Conservation (phyloP, 2,888 invertebrate species). For the Drymonia ruficornis region DNA sequence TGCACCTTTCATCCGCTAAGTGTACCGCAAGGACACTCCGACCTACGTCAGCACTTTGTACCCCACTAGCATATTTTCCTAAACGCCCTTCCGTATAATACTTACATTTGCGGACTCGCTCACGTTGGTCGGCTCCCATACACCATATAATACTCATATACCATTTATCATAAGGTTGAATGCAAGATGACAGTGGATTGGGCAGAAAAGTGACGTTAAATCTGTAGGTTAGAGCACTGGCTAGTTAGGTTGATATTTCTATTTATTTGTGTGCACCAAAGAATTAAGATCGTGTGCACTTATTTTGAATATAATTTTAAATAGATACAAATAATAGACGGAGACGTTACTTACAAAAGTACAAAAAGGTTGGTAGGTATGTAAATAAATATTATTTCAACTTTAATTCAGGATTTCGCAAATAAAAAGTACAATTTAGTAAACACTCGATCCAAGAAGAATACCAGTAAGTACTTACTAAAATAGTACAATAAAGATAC, state of each 20-base stretch:
- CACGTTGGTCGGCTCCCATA: slow-evolving; percentile 40
- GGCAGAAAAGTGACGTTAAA: not conserved
- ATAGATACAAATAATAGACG: no score
- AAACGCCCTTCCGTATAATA: slow-evolving; percentile 46
- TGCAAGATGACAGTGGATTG: slow-evolving; percentile 18
- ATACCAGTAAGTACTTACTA: no score
- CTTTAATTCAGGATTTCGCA: no score
- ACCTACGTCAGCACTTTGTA: slow-evolving; percentile 23
- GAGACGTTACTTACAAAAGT: no score
- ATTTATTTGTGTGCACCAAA: no score
- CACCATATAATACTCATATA: slow-evolving; percentile 17
- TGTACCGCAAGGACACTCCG: slow-evolving; percentile 11
- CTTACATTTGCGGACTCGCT: slow-evolving; percentile 40
- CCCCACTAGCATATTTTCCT: slow-evolving; percentile 35
- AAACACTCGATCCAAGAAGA: no score
- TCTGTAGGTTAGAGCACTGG: not conserved
- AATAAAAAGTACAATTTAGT: no score
- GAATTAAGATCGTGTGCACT: no score
- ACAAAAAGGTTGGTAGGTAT: no score
- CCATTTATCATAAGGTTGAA: slow-evolving; percentile 40
- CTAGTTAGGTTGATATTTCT: not conserved
- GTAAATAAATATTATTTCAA: no score
- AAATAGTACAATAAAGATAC: no score
- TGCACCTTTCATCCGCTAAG: slow-evolving; percentile 2
- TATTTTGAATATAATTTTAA: no score